Evolutionary conservation across 2,113 vertebrate genomes (phyloP).

Genomic region (Edolisoma coerulescens): DNA sequence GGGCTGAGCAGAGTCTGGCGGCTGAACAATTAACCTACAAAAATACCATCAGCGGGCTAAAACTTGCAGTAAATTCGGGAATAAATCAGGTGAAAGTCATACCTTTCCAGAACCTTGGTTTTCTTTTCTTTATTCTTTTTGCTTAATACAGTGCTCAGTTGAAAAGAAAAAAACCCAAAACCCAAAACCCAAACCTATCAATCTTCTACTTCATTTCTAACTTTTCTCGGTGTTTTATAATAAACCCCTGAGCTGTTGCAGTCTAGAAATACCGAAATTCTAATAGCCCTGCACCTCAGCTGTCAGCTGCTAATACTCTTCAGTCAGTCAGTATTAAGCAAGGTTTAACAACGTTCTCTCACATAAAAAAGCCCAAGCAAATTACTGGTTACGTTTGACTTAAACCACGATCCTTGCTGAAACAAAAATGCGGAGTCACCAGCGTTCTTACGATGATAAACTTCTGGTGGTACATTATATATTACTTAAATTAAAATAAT

Average conservation of each 20-base stretch:
- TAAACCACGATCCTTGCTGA: not conserved
- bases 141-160: not conserved
- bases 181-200: not conserved
- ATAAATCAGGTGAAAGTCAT: not conserved
- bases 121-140: not conserved
- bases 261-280: not conserved
- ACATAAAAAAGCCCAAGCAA: not conserved
- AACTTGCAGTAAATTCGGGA: not conserved
- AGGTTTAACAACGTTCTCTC: not conserved
- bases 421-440: not conserved
- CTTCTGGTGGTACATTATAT: not conserved
- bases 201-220: not conserved
- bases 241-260: not conserved
- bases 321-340: not conserved
- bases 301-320: not conserved
- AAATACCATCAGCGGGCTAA: not conserved
- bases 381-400: not conserved
- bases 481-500: not conserved
- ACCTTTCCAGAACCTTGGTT: not conserved
- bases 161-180: not conserved
- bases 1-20: not conserved
- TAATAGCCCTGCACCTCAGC: not conserved
- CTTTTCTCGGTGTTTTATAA: not conserved
- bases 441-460: fast-evolving
- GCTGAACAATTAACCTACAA: not conserved